These are phyloP conservation scores for Eupithecia pulchellata DNA, from an alignment of 2,888 invertebrate genomes.

Conservation along the genomic window DNA sequence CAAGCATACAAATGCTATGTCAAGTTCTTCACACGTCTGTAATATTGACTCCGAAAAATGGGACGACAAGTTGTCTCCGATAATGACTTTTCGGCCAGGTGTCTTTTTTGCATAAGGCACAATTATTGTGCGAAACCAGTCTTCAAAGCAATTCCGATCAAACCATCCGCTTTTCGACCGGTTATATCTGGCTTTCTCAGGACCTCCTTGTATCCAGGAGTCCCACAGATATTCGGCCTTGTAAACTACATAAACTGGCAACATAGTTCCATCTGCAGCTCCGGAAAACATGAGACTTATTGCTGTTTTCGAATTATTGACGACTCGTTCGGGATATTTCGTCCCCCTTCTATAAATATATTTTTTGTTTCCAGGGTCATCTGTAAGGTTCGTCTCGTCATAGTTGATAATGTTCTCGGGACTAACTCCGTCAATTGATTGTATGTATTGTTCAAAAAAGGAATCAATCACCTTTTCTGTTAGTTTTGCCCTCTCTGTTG, in stretches of 20 bases:
- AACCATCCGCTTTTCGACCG: background rate
- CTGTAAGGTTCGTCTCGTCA: slow-evolving; percentile 33
- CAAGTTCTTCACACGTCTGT: slow-evolving; percentile 1
- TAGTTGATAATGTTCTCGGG: slow-evolving; percentile 16
- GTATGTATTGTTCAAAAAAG: no score
- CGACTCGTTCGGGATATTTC: no score
- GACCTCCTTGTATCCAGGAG: no score
- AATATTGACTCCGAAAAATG: no score
- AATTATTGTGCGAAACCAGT: no score
- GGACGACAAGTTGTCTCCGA: no score
- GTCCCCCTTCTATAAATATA: no score
- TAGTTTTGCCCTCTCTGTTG: slow-evolving; percentile 21
- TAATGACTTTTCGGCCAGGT: no score
- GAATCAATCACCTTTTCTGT: no score
- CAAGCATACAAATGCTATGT: slow-evolving; percentile 27
- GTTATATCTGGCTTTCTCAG: background rate
- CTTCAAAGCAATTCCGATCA: background rate
- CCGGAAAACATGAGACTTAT: background rate
- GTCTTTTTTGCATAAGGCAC: no score
- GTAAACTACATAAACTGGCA: background rate
- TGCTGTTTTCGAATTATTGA: no score
- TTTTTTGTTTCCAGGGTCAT: slow-evolving; percentile 28
- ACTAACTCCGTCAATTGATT: background rate
- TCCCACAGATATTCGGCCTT: background rate
- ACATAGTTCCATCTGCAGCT: background rate